Conservation (phyloP, 1,140 invertebrate species). For the Trichomalopsis sarcophagae region DNA sequence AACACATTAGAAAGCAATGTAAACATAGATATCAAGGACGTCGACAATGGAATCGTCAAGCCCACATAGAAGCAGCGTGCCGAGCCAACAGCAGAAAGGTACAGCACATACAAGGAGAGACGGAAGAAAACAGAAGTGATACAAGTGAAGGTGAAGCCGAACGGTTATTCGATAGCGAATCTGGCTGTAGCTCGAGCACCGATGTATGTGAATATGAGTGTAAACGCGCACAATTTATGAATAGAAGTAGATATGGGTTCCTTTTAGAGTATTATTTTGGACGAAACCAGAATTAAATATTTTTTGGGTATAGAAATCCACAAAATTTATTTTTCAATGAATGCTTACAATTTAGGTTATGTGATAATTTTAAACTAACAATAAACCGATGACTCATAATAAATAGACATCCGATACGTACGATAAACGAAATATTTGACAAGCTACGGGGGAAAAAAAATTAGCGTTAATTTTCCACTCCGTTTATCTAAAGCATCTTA, state of each 20-base stretch:
- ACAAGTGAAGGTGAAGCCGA: not conserved
- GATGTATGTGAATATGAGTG: not conserved
- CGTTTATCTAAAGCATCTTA: too few species aligned
- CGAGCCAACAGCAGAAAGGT: not conserved
- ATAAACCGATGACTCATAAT: constrained; percentile 24
- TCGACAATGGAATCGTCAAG: too few species aligned
- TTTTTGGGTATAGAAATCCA: not conserved
- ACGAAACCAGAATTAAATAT: not conserved
- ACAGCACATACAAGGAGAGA: not conserved
- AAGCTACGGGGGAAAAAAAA: too few species aligned
- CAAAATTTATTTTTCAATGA: not conserved
- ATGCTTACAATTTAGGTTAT: constrained; percentile 22
- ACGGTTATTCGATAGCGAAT: not conserved
- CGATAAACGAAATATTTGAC: too few species aligned
- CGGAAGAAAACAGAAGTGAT: not conserved
- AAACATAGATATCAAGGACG: not conserved
- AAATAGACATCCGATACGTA: not conserved
- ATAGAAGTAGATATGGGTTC: not conserved
- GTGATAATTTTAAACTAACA: constrained; percentile 50
- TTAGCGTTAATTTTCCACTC: too few species aligned
- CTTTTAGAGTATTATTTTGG: not conserved
- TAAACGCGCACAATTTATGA: not conserved
- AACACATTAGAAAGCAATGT: not conserved
- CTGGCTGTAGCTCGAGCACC: not conserved
- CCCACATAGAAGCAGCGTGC: not conserved